A percentile compares a stretch with the other conserved stretches of the same genome.
phyloP scores from a whole-genome alignment of 2,797 vertebrate genomes.

The Serranus cabrilla region DNA sequence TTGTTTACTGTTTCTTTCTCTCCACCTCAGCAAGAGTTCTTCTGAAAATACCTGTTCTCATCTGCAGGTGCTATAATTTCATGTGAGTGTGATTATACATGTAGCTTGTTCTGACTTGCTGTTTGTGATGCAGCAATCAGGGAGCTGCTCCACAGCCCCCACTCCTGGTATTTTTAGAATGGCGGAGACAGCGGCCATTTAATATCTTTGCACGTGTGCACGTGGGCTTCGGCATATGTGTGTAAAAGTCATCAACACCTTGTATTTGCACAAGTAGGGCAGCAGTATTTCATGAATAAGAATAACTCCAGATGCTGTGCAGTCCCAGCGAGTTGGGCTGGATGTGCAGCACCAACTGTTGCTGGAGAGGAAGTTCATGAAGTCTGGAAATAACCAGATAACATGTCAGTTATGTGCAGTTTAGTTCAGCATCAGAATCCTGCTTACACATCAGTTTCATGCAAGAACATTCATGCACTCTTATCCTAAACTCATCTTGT shows the following conservation, averaged over 20 bases:
- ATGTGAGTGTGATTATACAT: slow-evolving; percentile 36
- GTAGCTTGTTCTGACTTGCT: slow-evolving; percentile 21
- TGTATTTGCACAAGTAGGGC: slow-evolving; percentile 28
- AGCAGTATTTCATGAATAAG: slow-evolving; percentile 11
- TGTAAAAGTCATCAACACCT: slow-evolving; percentile 17
- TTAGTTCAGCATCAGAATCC: background rate
- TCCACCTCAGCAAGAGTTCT: slow-evolving; percentile 2
- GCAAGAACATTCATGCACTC: too few species aligned
- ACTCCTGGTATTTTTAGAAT: slow-evolving; percentile 51
- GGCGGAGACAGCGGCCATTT: slow-evolving; percentile 30
- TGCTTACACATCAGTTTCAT: background rate
- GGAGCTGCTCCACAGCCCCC: slow-evolving; percentile 25
- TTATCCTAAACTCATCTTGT: background rate
- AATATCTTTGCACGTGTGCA: slow-evolving; percentile 23
- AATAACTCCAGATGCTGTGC: slow-evolving; percentile 23
- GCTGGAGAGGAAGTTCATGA: slow-evolving; percentile 8
- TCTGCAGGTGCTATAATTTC: slow-evolving; percentile 48
- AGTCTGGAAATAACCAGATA: slow-evolving; percentile 22
- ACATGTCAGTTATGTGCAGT: background rate
- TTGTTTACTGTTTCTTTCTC: slow-evolving; percentile 32
- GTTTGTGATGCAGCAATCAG: slow-evolving; percentile 54
- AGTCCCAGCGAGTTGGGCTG: slow-evolving; percentile 4
- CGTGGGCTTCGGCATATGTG: background rate
- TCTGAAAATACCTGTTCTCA: slow-evolving; percentile 61
- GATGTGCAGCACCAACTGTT: slow-evolving; percentile 12